Base-by-base conservation (phyloP, 1,140 invertebrate genomes). In the Neuroterus valhalla region DNA sequence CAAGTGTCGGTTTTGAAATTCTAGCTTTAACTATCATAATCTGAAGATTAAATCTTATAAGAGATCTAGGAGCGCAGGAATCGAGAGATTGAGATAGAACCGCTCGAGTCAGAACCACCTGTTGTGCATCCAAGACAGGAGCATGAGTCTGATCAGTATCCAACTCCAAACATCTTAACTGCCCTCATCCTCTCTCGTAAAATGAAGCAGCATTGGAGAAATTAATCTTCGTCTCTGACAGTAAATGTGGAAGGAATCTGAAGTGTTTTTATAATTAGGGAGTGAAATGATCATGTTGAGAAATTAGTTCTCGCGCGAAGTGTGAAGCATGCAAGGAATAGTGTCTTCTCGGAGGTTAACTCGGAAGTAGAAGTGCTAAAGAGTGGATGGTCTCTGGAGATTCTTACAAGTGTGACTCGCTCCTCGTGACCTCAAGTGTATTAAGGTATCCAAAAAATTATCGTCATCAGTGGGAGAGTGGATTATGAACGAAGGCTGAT, bases 181-280 rank as follows among this genome's bases (percentile, higher is more conserved):
- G 55, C 23, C 23, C 55, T 14, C 55, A 62, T 15, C 26, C 26
- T 62, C 55, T 31, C n/a, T 6, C 21, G 55, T 23, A 62, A 62
- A 62, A 62, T 62, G 55, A 62, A n/a, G 55, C 55, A 62, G 12
- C 55, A 62, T 26, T 31, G 55, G 23, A 62, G 55, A 62, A 62
- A 62, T 62, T 62, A 62, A 62, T 62, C 52, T 14, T 55, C 26
- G 1, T 26, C 3, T 31, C 14, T 31, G 15, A 62, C 26, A 15
- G n/a, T 62, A 15, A 8, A 62, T n/a, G 23, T 62, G 14, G 14
- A 3, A 31, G 3, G 31, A 23, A 55, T 26, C 23, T 26, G 19
- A 23, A 23, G 52, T 55, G 21, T 31, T 10, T 55, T 55, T 1
- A 55, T 26, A 31, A 52, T 26, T 55, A 26, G 10, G 3, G 3